These are phyloP conservation scores for Acronicta leporina DNA, from an alignment of 2,888 invertebrate species.

Conservation along the genomic window DNA sequence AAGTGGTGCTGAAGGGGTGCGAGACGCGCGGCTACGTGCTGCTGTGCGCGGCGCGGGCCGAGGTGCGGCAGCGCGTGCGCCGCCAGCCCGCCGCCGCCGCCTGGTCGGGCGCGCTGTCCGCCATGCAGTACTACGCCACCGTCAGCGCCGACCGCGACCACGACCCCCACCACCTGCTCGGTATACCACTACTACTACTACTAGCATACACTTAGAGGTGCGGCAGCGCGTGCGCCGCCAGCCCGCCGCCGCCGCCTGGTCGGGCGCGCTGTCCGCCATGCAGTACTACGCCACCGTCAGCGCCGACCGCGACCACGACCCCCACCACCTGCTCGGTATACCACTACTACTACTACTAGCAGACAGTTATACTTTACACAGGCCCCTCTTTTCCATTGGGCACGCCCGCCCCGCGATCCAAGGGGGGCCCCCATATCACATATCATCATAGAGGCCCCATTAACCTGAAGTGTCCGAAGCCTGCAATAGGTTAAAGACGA, in stretches of 20 bases:
- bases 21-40: conserved; percentile 99
- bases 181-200: conserved; percentile 12
- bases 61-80: conserved; percentile 96
- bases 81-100: conserved; percentile 96
- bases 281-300: conserved; percentile 99
- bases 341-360: no score
- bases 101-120: conserved; percentile 96
- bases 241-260: conserved; percentile 96
- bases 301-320: conserved; percentile 88
- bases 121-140: conserved; percentile 99
- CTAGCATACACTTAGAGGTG: no score
- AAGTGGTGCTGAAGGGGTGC: conserved; percentile 97
- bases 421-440: no score
- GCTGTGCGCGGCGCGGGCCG: conserved; percentile 98
- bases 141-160: conserved; percentile 92
- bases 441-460: no score
- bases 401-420: no score
- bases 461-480: no score
- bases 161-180: conserved; percentile 79
- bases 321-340: no score
- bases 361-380: no score
- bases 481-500: no score
- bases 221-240: conserved; percentile 96
- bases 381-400: no score
- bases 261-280: conserved; percentile 97